Base-by-base conservation (phyloP, 1,140 invertebrate species). In the Euborellia annulipes region DNA sequence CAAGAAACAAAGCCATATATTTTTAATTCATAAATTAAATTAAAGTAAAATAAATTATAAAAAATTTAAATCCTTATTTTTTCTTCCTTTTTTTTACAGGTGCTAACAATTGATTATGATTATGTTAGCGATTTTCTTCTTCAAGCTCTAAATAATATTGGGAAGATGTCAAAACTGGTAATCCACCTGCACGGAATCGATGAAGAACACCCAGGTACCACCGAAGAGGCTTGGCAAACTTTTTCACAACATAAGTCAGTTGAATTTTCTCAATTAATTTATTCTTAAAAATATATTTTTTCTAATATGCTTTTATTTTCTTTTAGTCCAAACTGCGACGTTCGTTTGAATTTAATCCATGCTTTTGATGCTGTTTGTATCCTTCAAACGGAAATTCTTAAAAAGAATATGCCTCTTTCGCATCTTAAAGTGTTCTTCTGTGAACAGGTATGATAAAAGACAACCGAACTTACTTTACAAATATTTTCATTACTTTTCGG, bases 391-490 rank as follows among this genome's bases (percentile, higher is more conserved):
- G 63, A 73, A 44, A 76, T 86, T 51, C 62, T 85, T 2, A 69
- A 70, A 48, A 68, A 69, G 17, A 66, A 72, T 17, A 82, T 86
- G 79, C 82, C 82, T 6, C 59, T 86, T 11, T 74, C 76, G 8
- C 76, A 82, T 58, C 68, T 85, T 36, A 75, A 79, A 55, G 73
- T 78, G 34, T 71, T 83, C 43, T 86, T 85, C 60, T 85, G 81
- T 61, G 73, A 79, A 57, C 62, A 69, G 54, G 68, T 82, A 53
- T n/a, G n/a, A n/a, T n/a, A n/a, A n/a, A n/a, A n/a, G n/a, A n/a
- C n/a, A n/a, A n/a, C n/a, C n/a, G n/a, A n/a, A n/a, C n/a, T n/a
- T n/a, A n/a, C n/a, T n/a, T n/a, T n/a, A n/a, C n/a, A n/a, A n/a
- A n/a, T n/a, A n/a, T n/a, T n/a, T n/a, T n/a, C n/a, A n/a, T n/a